Evolutionary conservation across 2,797 vertebrate genomes (phyloP).

Genomic region (Lates japonicus): DNA sequence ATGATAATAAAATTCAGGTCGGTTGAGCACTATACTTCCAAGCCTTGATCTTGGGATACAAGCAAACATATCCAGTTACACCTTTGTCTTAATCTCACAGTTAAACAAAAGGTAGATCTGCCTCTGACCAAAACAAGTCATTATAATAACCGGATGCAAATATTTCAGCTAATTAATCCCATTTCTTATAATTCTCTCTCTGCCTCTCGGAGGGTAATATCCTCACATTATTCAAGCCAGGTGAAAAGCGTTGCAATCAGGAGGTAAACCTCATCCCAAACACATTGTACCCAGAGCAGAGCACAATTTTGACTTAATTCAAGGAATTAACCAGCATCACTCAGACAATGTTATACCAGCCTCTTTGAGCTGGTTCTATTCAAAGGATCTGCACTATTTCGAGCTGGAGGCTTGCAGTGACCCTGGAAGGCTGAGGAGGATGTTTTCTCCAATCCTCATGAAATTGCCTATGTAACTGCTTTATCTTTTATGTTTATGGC

Average conservation of each 20-base stretch:
- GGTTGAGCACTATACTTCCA: conserved; percentile 44
- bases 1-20: conserved; percentile 44
- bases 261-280: conserved; percentile 22
- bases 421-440: conserved; percentile 63
- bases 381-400: conserved; percentile 63
- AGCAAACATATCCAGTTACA: conserved; percentile 53
- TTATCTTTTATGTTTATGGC: conserved; percentile 68
- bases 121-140: conserved; percentile 48
- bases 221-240: conserved; percentile 75
- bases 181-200: conserved; percentile 69
- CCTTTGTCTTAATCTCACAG: conserved; percentile 56
- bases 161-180: conserved; percentile 66
- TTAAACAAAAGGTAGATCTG: conserved; percentile 59
- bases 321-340: conserved; percentile 57
- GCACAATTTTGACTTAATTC: conserved; percentile 57
- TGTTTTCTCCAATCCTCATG: conserved; percentile 57
- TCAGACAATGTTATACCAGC: conserved; percentile 51
- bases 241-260: conserved; percentile 69
- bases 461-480: conserved; percentile 60
- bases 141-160: conserved; percentile 53
- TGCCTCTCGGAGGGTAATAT: conserved; percentile 56
- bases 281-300: conserved; percentile 36
- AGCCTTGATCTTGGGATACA: conserved; percentile 40
- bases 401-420: conserved; percentile 52
- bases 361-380: conserved; percentile 59